Evolutionary conservation across 2,113 vertebrate genomes (phyloP).

Genomic region (Excalfactoria chinensis): DNA sequence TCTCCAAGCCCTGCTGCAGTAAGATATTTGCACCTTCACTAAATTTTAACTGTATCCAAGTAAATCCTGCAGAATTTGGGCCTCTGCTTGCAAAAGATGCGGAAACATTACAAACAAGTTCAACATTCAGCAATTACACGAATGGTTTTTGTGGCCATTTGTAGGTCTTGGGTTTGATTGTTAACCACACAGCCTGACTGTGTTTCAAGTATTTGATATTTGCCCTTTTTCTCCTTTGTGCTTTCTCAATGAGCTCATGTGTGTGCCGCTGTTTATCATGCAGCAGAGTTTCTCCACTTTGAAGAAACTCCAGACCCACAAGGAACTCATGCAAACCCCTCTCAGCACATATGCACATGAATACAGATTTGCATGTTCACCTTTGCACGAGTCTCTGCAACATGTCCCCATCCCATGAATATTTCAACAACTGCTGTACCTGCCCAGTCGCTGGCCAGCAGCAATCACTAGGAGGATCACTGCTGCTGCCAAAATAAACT

Average conservation of each 20-base stretch:
- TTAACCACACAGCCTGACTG: slow-evolving; percentile 15
- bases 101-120: slow-evolving; percentile 11
- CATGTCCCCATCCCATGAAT: neutral
- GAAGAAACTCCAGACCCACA: neutral
- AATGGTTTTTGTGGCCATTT: neutral
- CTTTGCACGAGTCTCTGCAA: neutral
- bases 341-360: accelerated
- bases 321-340: neutral
- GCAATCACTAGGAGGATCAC: neutral
- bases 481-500: slow-evolving; percentile 52
- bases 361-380: neutral
- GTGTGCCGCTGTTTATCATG: neutral
- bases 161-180: slow-evolving; percentile 1
- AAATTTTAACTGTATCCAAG: neutral
- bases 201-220: slow-evolving; percentile 44
- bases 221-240: neutral
- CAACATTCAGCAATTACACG: neutral
- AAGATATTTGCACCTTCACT: neutral
- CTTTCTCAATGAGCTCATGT: neutral
- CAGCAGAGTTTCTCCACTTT: neutral
- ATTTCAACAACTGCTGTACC: slow-evolving; percentile 37
- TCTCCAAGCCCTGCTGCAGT: neutral
- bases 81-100: neutral
- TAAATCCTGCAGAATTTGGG: slow-evolving; percentile 4
- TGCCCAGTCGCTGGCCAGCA: neutral